Evolutionary conservation across 2,797 vertebrate species (phyloP).

Genomic region (Schizopygopsis pylzovi): DNA sequence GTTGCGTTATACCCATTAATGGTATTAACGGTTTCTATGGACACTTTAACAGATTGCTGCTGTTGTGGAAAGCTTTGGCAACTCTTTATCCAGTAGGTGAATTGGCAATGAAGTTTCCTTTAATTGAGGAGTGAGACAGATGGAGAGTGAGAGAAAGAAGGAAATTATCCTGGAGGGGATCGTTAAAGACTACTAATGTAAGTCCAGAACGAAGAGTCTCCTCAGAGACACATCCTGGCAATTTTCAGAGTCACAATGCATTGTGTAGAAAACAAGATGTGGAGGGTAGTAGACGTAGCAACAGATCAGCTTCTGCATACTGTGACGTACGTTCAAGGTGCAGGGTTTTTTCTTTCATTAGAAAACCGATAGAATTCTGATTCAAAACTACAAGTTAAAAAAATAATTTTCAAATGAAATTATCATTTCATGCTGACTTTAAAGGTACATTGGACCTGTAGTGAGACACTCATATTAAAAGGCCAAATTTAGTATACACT

Average conservation of each 20-base stretch:
- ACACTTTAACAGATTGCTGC: conserved; percentile 34
- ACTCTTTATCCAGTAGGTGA: conserved; percentile 24
- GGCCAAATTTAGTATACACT: not conserved
- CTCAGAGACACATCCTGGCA: conserved; percentile 41
- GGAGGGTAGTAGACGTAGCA: not conserved
- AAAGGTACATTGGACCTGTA: not conserved
- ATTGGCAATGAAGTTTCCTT: conserved; percentile 14
- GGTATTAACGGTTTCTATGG: conserved; percentile 11
- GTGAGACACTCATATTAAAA: not conserved
- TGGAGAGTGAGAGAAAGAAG: conserved; percentile 20
- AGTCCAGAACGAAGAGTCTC: conserved; percentile 38
- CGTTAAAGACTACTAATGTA: conserved; percentile 61
- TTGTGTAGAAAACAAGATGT: not conserved
- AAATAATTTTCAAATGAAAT: not conserved
- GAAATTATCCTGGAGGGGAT: conserved; percentile 57
- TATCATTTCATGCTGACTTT: not conserved
- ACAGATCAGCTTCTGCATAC: not conserved
- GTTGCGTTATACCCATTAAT: not conserved
- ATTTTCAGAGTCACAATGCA: conserved; percentile 27
- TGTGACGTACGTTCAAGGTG: not conserved
- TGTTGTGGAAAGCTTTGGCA: conserved; percentile 26
- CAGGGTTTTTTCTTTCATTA: not conserved
- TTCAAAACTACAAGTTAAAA: not conserved
- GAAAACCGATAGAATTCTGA: not conserved
- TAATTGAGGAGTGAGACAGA: conserved; percentile 39